phyloP scores from a whole-genome alignment of 2,888 invertebrate species.

The Hirtodrosophila trivittata region DNA sequence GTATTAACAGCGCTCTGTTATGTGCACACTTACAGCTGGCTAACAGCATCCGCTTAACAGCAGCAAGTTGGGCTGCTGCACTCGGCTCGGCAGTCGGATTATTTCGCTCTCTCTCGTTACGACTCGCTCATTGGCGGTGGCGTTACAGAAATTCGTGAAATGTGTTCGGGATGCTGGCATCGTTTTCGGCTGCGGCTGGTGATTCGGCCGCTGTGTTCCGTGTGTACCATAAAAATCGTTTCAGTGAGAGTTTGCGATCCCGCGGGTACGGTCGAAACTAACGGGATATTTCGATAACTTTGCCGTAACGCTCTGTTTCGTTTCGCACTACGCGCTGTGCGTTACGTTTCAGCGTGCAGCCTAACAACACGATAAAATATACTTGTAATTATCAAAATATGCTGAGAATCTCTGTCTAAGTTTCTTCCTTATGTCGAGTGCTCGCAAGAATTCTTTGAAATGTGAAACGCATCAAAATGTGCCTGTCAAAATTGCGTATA shows the following conservation, averaged over 20 bases:
- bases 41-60: slow-evolving; percentile 39
- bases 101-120: slow-evolving; percentile 41
- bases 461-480: slow-evolving; percentile 50
- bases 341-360: slow-evolving; percentile 29
- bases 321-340: slow-evolving; percentile 40
- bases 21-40: background rate
- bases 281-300: slow-evolving; percentile 65
- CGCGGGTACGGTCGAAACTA: slow-evolving; percentile 84
- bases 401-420: slow-evolving; percentile 13
- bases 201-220: slow-evolving; percentile 64
- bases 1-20: slow-evolving; percentile 25
- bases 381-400: slow-evolving; percentile 9
- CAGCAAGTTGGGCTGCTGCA: slow-evolving; percentile 42
- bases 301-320: slow-evolving; percentile 29
- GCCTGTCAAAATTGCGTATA: slow-evolving; percentile 31
- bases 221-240: slow-evolving; percentile 83
- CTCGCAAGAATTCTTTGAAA: slow-evolving; percentile 29
- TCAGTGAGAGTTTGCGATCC: slow-evolving; percentile 84
- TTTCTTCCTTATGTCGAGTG: slow-evolving; percentile 27
- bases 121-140: slow-evolving; percentile 52
- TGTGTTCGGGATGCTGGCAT: slow-evolving; percentile 59
- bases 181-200: slow-evolving; percentile 33
- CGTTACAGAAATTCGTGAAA: slow-evolving; percentile 17
- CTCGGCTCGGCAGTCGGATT: slow-evolving; percentile 38
- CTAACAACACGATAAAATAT: background rate